Percentiles rank a stretch among this genome's conserved stretches.
Conservation (phyloP, 2,797 vertebrate genomes). For the Ibycter americanus region DNA sequence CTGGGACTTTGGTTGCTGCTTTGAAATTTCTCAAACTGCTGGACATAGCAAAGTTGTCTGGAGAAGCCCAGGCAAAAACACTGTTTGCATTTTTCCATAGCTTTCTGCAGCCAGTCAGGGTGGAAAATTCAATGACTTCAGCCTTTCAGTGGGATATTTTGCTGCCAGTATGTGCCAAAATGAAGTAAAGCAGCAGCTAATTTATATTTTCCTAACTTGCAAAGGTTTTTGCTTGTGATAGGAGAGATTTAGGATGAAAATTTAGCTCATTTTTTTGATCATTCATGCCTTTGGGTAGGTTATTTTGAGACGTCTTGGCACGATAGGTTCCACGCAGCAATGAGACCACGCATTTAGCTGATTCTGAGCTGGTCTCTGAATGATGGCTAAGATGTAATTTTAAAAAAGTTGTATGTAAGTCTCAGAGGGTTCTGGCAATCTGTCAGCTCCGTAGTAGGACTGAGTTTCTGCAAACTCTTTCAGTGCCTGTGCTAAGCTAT, state of each 20-base stretch:
- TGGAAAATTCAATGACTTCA: neutral
- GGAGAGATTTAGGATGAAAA: neutral
- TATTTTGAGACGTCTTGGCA: neutral
- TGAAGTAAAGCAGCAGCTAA: neutral
- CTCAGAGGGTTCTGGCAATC: neutral
- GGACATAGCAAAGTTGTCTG: neutral
- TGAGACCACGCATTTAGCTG: neutral
- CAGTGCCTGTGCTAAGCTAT: neutral
- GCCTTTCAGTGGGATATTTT: neutral
- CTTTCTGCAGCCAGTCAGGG: neutral
- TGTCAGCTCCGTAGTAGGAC: neutral
- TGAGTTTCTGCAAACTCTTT: neutral
- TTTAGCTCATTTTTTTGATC: neutral
- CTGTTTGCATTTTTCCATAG: neutral
- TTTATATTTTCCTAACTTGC: neutral
- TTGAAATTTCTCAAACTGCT: neutral
- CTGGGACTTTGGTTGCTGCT: neutral
- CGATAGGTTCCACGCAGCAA: neutral
- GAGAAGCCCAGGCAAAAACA: neutral
- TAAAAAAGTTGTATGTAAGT: neutral
- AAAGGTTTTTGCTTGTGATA: neutral
- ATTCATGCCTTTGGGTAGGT: neutral
- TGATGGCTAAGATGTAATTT: neutral
- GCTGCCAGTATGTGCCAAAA: neutral
- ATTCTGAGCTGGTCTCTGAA: neutral